A percentile compares a stretch with the other conserved stretches of the same genome.
Evolutionary conservation across 2,888 invertebrate species (phyloP).

Genomic region (Caenorhabditis sp.): DNA sequence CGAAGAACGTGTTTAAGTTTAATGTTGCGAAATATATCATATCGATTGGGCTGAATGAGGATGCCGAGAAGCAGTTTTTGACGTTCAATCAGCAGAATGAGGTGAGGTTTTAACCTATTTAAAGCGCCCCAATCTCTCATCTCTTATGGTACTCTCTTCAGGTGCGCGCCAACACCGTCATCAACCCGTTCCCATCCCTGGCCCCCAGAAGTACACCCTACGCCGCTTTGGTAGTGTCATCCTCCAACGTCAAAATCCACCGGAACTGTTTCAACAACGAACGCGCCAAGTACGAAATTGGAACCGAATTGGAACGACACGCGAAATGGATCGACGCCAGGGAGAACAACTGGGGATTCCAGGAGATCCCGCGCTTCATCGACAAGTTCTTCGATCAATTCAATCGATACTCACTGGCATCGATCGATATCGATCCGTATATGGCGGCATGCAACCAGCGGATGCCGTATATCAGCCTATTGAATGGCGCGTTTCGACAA

Average conservation of each 20-base stretch:
- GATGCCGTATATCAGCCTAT: conserved; percentile 88
- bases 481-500: conserved; percentile 77
- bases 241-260: conserved; percentile 91
- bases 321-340: conserved; percentile 95
- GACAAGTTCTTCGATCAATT: conserved; percentile 85
- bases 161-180: conserved; percentile 90
- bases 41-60: conserved; percentile 84
- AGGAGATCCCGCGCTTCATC: conserved; percentile 78
- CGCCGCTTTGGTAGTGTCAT: conserved; percentile 92
- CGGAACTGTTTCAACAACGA: conserved; percentile 92
- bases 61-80: conserved; percentile 83
- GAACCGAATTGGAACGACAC: conserved; percentile 95
- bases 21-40: conserved; percentile 86
- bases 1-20: conserved; percentile 92
- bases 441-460: conserved; percentile 93
- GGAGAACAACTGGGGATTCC: conserved; percentile 92
- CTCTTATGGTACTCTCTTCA: too few relatives aligned
- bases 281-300: conserved; percentile 94
- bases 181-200: conserved; percentile 90
- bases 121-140: too few relatives aligned
- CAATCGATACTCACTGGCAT: conserved; percentile 94
- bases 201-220: conserved; percentile 94
- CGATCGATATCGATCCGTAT: conserved; percentile 92
- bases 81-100: conserved; percentile 83
- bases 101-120: too few relatives aligned